These are phyloP conservation scores for Nipponia nippon DNA, from an alignment of 2,113 vertebrate species.

Conservation along the genomic window DNA sequence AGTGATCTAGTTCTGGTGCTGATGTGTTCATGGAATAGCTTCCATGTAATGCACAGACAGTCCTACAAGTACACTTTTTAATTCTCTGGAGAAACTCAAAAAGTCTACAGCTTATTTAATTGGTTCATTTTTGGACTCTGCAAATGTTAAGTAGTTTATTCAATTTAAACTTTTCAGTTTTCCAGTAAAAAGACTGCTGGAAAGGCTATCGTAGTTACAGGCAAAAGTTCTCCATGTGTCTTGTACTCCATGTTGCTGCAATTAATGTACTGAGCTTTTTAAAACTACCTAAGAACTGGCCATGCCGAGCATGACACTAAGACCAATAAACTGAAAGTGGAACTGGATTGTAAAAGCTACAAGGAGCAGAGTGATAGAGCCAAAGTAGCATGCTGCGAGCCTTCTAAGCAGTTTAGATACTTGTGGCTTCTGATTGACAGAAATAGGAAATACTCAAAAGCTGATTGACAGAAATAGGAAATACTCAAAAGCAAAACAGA, in stretches of 20 bases:
- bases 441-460: not conserved
- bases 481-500: not conserved
- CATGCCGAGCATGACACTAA: not conserved
- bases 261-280: not conserved
- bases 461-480: not conserved
- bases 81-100: not conserved
- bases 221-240: not conserved
- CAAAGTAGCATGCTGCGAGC: fast-evolving
- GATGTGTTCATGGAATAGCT: not conserved
- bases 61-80: not conserved
- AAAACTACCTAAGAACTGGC: not conserved
- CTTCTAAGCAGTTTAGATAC: not conserved
- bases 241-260: not conserved
- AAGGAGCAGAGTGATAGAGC: not conserved
- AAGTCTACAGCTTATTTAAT: not conserved
- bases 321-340: not conserved
- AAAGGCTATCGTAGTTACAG: not conserved
- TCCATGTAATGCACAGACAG: not conserved
- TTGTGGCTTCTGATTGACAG: not conserved
- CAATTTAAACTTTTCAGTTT: not conserved
- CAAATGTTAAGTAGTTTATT: not conserved
- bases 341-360: not conserved
- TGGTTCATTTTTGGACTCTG: not conserved
- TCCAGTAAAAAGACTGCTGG: not conserved
- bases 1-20: not conserved